These are phyloP conservation scores for Himalopsyche tibetana DNA, from an alignment of 2,888 invertebrate genomes.

Conservation along the genomic window DNA sequence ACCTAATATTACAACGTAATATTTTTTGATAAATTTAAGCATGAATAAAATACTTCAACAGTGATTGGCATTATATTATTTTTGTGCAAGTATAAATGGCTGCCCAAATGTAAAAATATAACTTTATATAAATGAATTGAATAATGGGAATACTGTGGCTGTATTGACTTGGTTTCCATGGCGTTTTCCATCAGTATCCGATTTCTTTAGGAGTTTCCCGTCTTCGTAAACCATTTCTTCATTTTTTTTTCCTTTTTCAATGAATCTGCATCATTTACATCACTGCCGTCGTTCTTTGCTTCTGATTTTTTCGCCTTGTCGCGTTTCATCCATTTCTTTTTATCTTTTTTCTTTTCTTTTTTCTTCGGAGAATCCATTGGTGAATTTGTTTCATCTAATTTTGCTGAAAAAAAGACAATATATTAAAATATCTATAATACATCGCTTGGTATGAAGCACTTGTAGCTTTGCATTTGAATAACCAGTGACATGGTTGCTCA, in stretches of 20 bases:
- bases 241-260: constrained; percentile 68
- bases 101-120: too few relatives aligned
- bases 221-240: constrained; percentile 60
- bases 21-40: too few relatives aligned
- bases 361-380: constrained; percentile 69
- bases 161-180: not conserved
- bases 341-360: constrained; percentile 75
- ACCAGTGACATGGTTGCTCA: not conserved
- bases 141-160: too few relatives aligned
- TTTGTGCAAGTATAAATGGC: too few relatives aligned
- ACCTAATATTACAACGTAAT: too few relatives aligned
- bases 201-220: not conserved
- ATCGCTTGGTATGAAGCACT: too few relatives aligned
- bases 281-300: constrained; percentile 76
- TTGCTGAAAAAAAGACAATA: constrained; percentile 70
- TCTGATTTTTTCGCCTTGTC: constrained; percentile 78
- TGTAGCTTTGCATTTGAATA: too few relatives aligned
- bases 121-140: too few relatives aligned
- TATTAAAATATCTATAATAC: not conserved
- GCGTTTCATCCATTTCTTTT: constrained; percentile 75
- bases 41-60: too few relatives aligned
- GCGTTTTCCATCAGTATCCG: not conserved
- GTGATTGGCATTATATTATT: too few relatives aligned
- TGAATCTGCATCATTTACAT: constrained; percentile 68
- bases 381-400: constrained; percentile 74